A percentile compares a stretch with the other conserved stretches of the same genome.
Evolutionary conservation across 35 echinoderm and acorn worm genomes (phyloP).

Genomic region (Apostichopus japonicus): DNA sequence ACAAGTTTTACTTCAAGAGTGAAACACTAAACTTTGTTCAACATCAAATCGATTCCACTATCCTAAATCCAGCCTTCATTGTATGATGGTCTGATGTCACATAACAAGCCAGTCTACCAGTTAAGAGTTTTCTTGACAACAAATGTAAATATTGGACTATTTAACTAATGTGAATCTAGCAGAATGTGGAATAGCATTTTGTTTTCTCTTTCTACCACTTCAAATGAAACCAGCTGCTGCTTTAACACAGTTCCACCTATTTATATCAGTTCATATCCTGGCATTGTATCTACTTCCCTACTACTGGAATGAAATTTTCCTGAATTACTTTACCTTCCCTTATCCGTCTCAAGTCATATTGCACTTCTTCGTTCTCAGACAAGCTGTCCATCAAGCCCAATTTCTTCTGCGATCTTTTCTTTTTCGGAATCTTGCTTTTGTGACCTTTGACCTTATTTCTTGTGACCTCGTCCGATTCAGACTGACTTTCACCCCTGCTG

Average conservation of each 20-base stretch:
- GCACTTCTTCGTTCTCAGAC: slow-evolving; percentile 84
- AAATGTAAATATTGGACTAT: too few species aligned
- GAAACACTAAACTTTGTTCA: too few species aligned
- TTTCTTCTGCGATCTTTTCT: slow-evolving; percentile 39
- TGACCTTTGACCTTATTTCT: slow-evolving; percentile 24
- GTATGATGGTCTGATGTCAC: too few species aligned
- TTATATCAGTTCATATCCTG: not conserved
- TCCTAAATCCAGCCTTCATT: too few species aligned
- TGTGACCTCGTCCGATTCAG: slow-evolving; percentile 67
- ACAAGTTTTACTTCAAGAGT: too few species aligned
- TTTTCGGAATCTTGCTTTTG: slow-evolving; percentile 55
- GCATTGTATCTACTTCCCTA: too few species aligned
- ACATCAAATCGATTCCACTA: too few species aligned
- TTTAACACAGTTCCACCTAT: slow-evolving; percentile 43
- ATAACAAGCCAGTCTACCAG: too few species aligned
- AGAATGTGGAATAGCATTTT: too few species aligned
- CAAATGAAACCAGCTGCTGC: not conserved
- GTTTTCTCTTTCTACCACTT: too few species aligned
- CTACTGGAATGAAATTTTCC: not conserved
- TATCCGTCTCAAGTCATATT: slow-evolving; percentile 48
- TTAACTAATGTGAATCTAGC: too few species aligned
- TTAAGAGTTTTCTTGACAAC: too few species aligned
- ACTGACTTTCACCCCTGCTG: slow-evolving; percentile 47
- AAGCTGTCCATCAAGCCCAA: slow-evolving; percentile 72
- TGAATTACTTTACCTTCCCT: slow-evolving; percentile 2